phyloP scores from a whole-genome alignment of 2,888 invertebrate genomes.

The Tetheella fluctuosa region DNA sequence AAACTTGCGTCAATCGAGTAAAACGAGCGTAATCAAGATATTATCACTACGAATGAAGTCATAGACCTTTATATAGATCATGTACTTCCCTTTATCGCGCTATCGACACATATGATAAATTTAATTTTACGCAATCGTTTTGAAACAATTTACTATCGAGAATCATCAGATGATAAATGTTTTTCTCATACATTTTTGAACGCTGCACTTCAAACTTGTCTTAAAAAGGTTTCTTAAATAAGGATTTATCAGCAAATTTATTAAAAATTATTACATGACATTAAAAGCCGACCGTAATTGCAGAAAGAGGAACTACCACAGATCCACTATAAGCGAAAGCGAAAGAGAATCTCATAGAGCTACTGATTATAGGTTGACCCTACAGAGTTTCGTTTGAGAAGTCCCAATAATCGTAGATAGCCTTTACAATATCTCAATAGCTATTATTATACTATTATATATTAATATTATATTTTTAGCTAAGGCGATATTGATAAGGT shows the following conservation, averaged over 20 bases:
- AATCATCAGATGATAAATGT: not conserved
- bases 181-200: not conserved
- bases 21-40: slow-evolving; percentile 20
- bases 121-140: slow-evolving; percentile 7
- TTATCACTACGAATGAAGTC: slow-evolving; percentile 30
- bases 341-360: no score
- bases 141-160: not conserved
- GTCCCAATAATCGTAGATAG: slow-evolving; percentile 13
- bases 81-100: not conserved
- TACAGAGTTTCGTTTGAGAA: not conserved
- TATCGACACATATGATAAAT: slow-evolving; percentile 2
- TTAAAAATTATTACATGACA: no score
- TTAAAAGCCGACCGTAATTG: no score
- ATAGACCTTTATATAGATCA: slow-evolving; percentile 34
- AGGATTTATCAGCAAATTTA: no score
- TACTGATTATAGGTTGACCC: no score
- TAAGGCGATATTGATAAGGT: slow-evolving; percentile 32
- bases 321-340: no score
- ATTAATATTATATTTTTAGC: slow-evolving; percentile 29
- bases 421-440: slow-evolving; percentile 18
- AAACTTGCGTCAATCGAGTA: slow-evolving; percentile 35
- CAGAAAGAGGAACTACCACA: no score
- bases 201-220: not conserved
- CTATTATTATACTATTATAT: slow-evolving; percentile 12
- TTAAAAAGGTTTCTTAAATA: no score